phyloP scores from a whole-genome alignment of 2,888 invertebrate genomes.

The Odontocerum albicorne region DNA sequence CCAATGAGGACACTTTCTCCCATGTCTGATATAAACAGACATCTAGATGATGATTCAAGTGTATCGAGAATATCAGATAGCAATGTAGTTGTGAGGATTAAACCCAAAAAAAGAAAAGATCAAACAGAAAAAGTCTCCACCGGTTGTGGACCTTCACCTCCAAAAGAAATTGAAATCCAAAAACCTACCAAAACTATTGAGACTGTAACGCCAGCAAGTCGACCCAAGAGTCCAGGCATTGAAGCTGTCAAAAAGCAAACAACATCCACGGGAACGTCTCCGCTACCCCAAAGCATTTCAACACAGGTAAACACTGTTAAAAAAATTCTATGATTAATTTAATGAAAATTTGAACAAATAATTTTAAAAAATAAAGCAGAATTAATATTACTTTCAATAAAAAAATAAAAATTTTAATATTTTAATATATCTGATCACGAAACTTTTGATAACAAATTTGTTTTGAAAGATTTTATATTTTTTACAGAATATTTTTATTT shows the following conservation, averaged over 20 bases:
- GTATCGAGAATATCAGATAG: slow-evolving; percentile 30
- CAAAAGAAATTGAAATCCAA: slow-evolving; percentile 47
- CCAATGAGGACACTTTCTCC: slow-evolving; percentile 18
- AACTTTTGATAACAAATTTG: too few relatives aligned
- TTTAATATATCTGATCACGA: too few relatives aligned
- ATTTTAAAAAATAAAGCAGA: background rate
- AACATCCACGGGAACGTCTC: slow-evolving; percentile 77
- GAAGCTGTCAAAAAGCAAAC: slow-evolving; percentile 35
- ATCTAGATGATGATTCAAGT: slow-evolving; percentile 14
- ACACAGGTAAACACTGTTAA: slow-evolving; percentile 78
- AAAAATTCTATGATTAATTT: background rate
- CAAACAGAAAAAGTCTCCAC: slow-evolving; percentile 51
- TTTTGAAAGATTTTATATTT: background rate
- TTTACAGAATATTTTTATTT: background rate
- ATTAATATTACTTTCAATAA: too few relatives aligned
- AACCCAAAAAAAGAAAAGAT: slow-evolving; percentile 25
- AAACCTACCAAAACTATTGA: slow-evolving; percentile 22
- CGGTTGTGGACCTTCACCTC: slow-evolving; percentile 66
- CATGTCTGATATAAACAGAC: slow-evolving; percentile 17
- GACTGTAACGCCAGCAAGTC: slow-evolving; percentile 11
- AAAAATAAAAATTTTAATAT: too few relatives aligned
- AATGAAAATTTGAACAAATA: too few relatives aligned
- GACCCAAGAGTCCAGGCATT: slow-evolving; percentile 14
- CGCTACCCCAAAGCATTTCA: slow-evolving; percentile 84
- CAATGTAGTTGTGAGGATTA: slow-evolving; percentile 28